Evolutionary conservation across 2,888 invertebrate genomes (phyloP).

Genomic region (Gisinianus flammeolus): DNA sequence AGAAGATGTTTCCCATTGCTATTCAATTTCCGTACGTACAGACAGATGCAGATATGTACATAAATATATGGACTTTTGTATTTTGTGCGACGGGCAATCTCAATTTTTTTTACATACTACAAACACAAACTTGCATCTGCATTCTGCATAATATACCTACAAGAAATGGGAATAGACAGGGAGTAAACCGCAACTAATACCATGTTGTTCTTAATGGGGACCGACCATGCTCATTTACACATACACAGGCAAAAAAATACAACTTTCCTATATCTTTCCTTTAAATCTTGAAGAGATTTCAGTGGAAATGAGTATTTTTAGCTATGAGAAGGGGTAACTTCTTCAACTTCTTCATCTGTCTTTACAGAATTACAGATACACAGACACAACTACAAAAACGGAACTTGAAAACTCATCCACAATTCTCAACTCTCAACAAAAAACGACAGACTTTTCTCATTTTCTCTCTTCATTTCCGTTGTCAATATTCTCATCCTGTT

Average conservation of each 20-base stretch:
- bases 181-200: neutral
- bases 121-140: neutral
- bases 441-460: no score
- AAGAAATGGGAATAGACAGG: neutral
- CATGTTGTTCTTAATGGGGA: neutral
- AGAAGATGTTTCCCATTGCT: no score
- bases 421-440: neutral
- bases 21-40: neutral
- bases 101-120: no score
- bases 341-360: no score
- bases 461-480: no score
- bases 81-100: no score
- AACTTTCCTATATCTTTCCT: neutral
- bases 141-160: neutral
- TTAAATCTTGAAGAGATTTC: neutral
- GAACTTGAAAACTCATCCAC: neutral
- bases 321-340: no score
- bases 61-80: no score
- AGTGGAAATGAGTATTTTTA: slow-evolving; percentile 1
- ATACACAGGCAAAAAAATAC: neutral
- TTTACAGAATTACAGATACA: no score
- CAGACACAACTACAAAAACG: neutral
- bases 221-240: no score
- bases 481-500: neutral
- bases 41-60: neutral